Evolutionary conservation across 1,140 invertebrate species (phyloP), one percentile per base, ranked within the genome.

Genomic region (Drosophila yakuba): DNA sequence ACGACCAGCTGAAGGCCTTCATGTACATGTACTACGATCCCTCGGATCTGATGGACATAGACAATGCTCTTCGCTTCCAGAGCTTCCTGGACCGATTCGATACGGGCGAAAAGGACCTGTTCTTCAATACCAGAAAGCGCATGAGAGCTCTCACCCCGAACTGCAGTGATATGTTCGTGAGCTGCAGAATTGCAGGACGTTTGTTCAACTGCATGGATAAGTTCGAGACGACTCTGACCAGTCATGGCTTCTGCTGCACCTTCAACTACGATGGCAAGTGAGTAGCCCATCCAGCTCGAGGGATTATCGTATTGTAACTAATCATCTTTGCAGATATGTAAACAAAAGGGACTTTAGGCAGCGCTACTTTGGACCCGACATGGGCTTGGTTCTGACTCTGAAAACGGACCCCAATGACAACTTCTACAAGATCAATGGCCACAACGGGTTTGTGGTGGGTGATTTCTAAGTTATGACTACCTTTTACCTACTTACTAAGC

Each of bases 351-450:
- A 58, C 20, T 76, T 64, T 59, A 41, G 68, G 5, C 50, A 74
- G 39, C 76, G 79, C 15, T 81, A 79, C 36, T 84, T 75, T 68
- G 92, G 91, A 0, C 62, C 72, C 43, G 79, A 91, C 1, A 79
- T 91, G 61, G 93, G 93, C 4, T 50, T 93, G 5, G 81, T 90
- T 1, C 52, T 93, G 12, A 75, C 93, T 4, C 52, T 93, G 0
- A 92, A 92, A 48, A 69, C 90, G 1, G 28, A 64, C n/a, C 35
- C 72, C 1, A 80, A 82, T 10, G 93, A 93, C 61, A 82, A 88
- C 41, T 92, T 92, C 47, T 91, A 84, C 54, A 82, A 83, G 2
- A 64, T 72, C 1, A 76, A 83, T 32, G 58, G 79, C 3, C 69
- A 77, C 8, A 80, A 88, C 36, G 93, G 93, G 2, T 88, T 93